A percentile compares a stretch with the other conserved stretches of the same genome.
phyloP scores from a whole-genome alignment of 2,113 vertebrate species.

The Piaya cayana region DNA sequence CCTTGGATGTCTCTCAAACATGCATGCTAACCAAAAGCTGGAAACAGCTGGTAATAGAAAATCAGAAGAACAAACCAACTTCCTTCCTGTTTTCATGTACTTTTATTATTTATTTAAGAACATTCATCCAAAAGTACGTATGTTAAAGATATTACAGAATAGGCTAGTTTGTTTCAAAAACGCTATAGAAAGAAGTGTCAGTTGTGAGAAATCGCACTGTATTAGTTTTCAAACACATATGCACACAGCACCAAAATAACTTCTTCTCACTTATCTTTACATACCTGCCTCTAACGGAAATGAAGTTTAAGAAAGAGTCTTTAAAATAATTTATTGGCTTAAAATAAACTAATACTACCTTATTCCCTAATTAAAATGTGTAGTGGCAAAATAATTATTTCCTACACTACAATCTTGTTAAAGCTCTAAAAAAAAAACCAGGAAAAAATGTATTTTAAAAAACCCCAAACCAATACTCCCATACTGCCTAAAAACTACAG shows the following conservation, averaged over 20 bases:
- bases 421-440: conserved; percentile 10
- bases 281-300: not conserved
- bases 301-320: not conserved
- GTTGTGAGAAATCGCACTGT: not conserved
- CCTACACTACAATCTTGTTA: not conserved
- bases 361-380: not conserved
- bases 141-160: not conserved
- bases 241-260: not conserved
- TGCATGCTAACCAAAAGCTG: not conserved
- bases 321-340: not conserved
- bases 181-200: not conserved
- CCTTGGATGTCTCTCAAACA: not conserved
- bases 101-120: not conserved
- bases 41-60: not conserved
- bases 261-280: not conserved
- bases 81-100: not conserved
- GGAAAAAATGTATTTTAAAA: not conserved
- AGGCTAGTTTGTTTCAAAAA: not conserved
- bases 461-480: conserved; percentile 32
- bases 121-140: not conserved
- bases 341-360: not conserved
- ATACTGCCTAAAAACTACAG: conserved; percentile 39
- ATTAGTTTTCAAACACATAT: not conserved
- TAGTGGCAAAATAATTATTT: not conserved
- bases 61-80: not conserved